A percentile compares a stretch with the other conserved stretches of the same genome.
Conservation (phyloP, 2,797 vertebrate species). For the Rhynchonycteris naso region DNA sequence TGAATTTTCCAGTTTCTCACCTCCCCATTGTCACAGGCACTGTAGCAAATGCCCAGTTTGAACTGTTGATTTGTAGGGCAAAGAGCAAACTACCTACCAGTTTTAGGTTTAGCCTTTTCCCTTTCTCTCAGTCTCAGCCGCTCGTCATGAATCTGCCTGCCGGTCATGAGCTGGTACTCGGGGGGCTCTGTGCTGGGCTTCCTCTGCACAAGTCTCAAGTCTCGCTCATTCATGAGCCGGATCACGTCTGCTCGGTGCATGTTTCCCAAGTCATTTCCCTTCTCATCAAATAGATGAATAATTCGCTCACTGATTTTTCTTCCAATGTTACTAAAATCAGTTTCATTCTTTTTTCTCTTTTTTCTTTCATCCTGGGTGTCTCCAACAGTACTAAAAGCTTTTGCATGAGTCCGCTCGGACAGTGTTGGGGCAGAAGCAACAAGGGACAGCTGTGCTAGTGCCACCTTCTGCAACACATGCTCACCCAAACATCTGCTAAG, state of each 20-base stretch:
- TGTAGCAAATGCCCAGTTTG: not conserved
- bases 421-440: constrained; percentile 33
- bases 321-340: constrained; percentile 87
- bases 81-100: constrained; percentile 83
- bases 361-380: constrained; percentile 60
- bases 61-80: not conserved
- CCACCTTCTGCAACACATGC: constrained; percentile 30
- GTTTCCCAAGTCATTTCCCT: constrained; percentile 90
- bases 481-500: constrained; percentile 62
- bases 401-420: constrained; percentile 50
- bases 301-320: constrained; percentile 89
- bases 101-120: constrained; percentile 85
- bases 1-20: not conserved
- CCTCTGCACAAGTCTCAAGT: constrained; percentile 90
- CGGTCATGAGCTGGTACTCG: constrained; percentile 92
- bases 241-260: constrained; percentile 91
- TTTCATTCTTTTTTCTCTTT: constrained; percentile 71
- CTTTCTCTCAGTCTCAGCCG: constrained; percentile 89
- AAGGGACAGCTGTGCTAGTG: not conserved
- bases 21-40: not conserved
- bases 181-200: constrained; percentile 88
- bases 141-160: constrained; percentile 92
- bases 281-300: constrained; percentile 89
- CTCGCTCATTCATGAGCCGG: constrained; percentile 88
- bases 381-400: constrained; percentile 78